Conservation (phyloP, 2,888 invertebrate species). For the Rhopalosiphum nymphaeae region DNA sequence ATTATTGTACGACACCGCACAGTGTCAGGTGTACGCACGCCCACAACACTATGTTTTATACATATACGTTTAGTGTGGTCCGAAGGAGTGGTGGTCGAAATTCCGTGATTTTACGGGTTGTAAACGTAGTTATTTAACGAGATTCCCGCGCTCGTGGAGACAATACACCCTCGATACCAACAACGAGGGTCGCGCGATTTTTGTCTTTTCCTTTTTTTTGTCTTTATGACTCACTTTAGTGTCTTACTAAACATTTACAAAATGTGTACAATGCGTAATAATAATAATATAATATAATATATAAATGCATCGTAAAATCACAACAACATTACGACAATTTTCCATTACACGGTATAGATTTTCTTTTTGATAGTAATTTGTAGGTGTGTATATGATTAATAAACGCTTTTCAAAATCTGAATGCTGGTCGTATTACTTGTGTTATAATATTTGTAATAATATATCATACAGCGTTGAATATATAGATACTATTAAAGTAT, state of each 20-base stretch:
- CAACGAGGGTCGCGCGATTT: neutral
- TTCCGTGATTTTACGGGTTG: slow-evolving; percentile 4
- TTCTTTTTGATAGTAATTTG: neutral
- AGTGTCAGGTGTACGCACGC: slow-evolving; percentile 25
- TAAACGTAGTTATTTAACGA: slow-evolving; percentile 27
- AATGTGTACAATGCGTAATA: neutral
- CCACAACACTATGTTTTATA: neutral
- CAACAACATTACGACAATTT: neutral
- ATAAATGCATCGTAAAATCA: neutral
- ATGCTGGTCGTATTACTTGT: neutral
- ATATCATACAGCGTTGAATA: neutral
- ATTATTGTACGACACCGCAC: slow-evolving; percentile 23
- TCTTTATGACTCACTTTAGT: neutral
- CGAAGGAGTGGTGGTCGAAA: slow-evolving; percentile 39
- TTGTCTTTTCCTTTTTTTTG: neutral
- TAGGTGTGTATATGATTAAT: neutral
- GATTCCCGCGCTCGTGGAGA: slow-evolving; percentile 5
- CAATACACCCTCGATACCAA: neutral
- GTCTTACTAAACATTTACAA: neutral
- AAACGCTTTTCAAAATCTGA: neutral
- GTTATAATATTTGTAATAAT: neutral
- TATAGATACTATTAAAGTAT: neutral
- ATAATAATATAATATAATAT: neutral
- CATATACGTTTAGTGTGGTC: slow-evolving; percentile 28
- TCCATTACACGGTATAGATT: neutral